A percentile compares a stretch with the other conserved stretches of the same genome.
phyloP scores from a whole-genome alignment of 2,113 vertebrate genomes.

The Catagonus wagneri region DNA sequence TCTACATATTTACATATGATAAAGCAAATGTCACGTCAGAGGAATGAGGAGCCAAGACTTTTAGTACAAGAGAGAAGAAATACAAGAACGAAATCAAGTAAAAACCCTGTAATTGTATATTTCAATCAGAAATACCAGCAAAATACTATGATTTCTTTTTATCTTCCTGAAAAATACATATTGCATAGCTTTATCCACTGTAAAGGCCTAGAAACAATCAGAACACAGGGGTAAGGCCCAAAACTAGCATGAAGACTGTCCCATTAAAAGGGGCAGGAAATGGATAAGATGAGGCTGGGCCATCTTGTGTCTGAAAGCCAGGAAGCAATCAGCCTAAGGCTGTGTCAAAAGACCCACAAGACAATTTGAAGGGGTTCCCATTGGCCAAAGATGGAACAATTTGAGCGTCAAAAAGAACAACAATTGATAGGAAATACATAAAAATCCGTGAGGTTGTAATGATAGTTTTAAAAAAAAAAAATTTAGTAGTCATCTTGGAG shows the following conservation, averaged over 20 bases:
- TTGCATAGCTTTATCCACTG: background rate
- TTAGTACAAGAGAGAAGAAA: background rate
- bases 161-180: background rate
- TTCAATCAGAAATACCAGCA: conserved; percentile 9
- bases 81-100: background rate
- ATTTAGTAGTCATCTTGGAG: background rate
- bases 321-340: background rate
- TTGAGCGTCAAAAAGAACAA: background rate
- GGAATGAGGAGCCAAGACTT: conserved; percentile 2
- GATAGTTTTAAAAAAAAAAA: background rate
- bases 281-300: background rate
- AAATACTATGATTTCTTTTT: conserved; percentile 21
- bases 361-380: background rate
- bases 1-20: background rate
- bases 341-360: background rate
- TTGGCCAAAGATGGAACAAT: background rate
- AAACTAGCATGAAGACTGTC: background rate
- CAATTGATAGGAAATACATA: background rate
- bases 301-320: background rate
- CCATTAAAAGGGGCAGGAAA: background rate
- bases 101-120: background rate
- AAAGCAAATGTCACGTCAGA: background rate
- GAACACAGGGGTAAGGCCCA: background rate
- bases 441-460: background rate
- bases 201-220: background rate